A percentile compares a stretch with the other conserved stretches of the same genome.
These are phyloP conservation scores for Verasper variegatus DNA, from an alignment of 2,113 vertebrate species.

Conservation along the genomic window DNA sequence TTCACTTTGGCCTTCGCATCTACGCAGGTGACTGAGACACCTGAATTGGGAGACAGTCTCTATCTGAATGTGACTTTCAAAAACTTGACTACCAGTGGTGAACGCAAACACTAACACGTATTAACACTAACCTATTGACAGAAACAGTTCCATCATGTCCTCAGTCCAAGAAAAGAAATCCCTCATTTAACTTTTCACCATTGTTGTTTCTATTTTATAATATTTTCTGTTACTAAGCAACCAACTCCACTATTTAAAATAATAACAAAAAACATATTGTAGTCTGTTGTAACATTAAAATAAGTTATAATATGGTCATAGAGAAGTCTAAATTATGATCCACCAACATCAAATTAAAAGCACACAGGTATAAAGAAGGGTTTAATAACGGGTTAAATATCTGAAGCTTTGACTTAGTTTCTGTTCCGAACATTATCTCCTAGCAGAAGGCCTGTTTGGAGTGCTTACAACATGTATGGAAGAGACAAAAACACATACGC, in stretches of 20 bases:
- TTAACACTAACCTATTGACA: too few relatives aligned
- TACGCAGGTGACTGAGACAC: too few relatives aligned
- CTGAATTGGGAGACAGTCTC: too few relatives aligned
- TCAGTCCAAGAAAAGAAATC: too few relatives aligned
- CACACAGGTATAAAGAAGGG: slow-evolving; percentile 15
- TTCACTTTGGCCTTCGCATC: too few relatives aligned
- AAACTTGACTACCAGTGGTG: too few relatives aligned
- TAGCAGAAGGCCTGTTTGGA: slow-evolving; percentile 23
- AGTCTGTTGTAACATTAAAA: not conserved
- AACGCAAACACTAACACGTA: too few relatives aligned
- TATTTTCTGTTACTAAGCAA: not conserved
- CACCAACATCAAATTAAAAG: slow-evolving; percentile 58
- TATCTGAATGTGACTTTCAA: too few relatives aligned
- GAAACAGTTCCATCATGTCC: too few relatives aligned
- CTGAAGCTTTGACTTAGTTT: slow-evolving; percentile 49
- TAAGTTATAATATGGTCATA: not conserved
- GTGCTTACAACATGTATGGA: slow-evolving; percentile 10
- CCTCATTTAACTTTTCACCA: too few relatives aligned
- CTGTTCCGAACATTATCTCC: slow-evolving; percentile 55
- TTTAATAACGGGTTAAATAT: slow-evolving; percentile 38
- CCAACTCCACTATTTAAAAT: not conserved
- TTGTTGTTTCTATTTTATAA: too few relatives aligned
- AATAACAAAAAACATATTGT: not conserved
- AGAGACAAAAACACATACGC: slow-evolving; percentile 42
- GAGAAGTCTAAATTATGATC: slow-evolving; percentile 32